These are phyloP conservation scores for Clavelina lepadiformis DNA, from an alignment of 23 tunicate genomes.

Conservation along the genomic window DNA sequence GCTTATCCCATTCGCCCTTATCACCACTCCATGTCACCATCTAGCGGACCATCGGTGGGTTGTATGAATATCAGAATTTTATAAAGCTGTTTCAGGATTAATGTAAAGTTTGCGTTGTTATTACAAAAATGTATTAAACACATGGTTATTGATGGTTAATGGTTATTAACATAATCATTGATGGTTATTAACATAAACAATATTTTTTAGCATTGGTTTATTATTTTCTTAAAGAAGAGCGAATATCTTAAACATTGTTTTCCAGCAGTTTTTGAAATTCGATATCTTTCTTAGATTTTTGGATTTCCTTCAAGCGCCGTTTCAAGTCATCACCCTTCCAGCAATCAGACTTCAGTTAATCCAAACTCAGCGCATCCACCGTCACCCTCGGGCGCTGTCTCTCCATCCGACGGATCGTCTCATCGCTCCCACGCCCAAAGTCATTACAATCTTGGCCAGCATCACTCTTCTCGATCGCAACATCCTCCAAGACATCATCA, in stretches of 20 bases:
- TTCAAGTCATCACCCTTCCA: neutral
- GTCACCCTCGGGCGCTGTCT: slow-evolving; percentile 17
- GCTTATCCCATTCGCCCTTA: slow-evolving; percentile 48
- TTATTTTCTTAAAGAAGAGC: too few relatives aligned
- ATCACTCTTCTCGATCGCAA: neutral
- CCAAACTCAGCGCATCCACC: slow-evolving; percentile 18
- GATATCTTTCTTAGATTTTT: neutral
- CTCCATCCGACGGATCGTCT: slow-evolving; percentile 18
- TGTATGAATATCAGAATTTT: too few relatives aligned
- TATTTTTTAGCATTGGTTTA: too few relatives aligned
- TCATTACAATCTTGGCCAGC: slow-evolving; percentile 2
- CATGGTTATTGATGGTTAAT: too few relatives aligned
- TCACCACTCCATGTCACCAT: slow-evolving; percentile 42
- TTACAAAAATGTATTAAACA: too few relatives aligned
- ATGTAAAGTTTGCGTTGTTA: too few relatives aligned
- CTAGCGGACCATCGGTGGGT: slow-evolving; percentile 45
- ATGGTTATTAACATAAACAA: too few relatives aligned
- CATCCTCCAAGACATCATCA: slow-evolving; percentile 3
- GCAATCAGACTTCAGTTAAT: too few relatives aligned
- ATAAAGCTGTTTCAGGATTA: too few relatives aligned
- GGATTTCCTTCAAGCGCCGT: slow-evolving; percentile 1
- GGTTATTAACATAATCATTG: too few relatives aligned
- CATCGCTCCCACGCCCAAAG: slow-evolving; percentile 16
- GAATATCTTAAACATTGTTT: too few relatives aligned
- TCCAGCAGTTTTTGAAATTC: too few relatives aligned